These are phyloP conservation scores for Philopotamus ludificatus DNA, from an alignment of 1,140 invertebrate species.

Conservation along the genomic window DNA sequence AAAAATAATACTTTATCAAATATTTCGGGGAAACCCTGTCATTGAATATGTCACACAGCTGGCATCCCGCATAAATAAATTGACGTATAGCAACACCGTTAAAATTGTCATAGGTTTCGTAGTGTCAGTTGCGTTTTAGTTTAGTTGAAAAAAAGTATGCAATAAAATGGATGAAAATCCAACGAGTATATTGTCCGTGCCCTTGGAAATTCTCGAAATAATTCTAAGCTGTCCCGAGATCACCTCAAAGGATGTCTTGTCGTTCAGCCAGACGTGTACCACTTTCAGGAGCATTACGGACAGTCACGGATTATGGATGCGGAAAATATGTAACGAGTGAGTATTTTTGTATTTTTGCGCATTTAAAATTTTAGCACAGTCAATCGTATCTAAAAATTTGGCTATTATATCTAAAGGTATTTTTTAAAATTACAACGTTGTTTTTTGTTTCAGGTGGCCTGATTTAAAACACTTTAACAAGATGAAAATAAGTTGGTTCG, in stretches of 20 bases:
- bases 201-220: conserved; percentile 27
- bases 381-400: not conserved
- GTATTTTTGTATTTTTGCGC: not conserved
- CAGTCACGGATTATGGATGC: not conserved
- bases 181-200: too few species aligned
- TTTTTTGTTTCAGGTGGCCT: conserved; percentile 8
- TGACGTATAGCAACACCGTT: too few species aligned
- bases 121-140: too few species aligned
- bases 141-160: too few species aligned
- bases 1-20: too few species aligned
- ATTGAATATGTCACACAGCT: too few species aligned
- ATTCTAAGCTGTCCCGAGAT: conserved; percentile 8
- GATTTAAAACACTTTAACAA: not conserved
- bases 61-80: too few species aligned
- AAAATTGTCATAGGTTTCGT: too few species aligned
- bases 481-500: not conserved
- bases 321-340: not conserved
- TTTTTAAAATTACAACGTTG: not conserved
- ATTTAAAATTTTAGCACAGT: not conserved
- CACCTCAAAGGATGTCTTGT: not conserved
- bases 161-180: too few species aligned
- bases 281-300: not conserved
- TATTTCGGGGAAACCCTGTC: too few species aligned
- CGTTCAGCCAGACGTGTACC: not conserved
- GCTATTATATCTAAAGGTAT: not conserved